phyloP scores from a whole-genome alignment of 2,797 vertebrate species.

The Galagoides demidoff region DNA sequence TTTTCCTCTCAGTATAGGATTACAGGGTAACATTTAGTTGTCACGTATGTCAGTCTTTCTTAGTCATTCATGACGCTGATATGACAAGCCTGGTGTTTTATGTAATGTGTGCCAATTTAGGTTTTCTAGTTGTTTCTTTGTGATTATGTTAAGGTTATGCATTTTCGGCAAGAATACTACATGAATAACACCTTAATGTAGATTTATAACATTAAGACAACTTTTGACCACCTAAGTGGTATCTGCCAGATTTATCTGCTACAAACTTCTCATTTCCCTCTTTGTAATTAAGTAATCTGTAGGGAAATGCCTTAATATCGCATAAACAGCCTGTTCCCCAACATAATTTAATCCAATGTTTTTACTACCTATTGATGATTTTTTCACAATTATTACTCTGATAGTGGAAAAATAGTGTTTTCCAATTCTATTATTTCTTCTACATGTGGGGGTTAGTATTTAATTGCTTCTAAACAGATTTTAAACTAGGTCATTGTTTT shows the following conservation, averaged over 20 bases:
- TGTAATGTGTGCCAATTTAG: slow-evolving; percentile 31
- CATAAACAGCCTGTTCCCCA: not conserved
- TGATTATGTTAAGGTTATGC: not conserved
- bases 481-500: slow-evolving; percentile 33
- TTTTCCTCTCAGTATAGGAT: not conserved
- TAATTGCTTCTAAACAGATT: slow-evolving; percentile 50
- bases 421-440: slow-evolving; percentile 36
- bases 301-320: not conserved
- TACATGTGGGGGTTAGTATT: slow-evolving; percentile 16
- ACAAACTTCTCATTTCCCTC: not conserved
- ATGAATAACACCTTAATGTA: not conserved
- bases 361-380: not conserved
- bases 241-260: not conserved
- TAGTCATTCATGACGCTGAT: not conserved
- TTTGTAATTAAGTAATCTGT: slow-evolving; percentile 23
- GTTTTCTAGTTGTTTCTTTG: slow-evolving; percentile 27
- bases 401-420: slow-evolving; percentile 46
- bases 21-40: not conserved
- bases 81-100: not conserved
- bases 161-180: not conserved
- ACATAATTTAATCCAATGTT: not conserved
- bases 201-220: not conserved
- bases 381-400: not conserved
- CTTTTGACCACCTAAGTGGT: not conserved
- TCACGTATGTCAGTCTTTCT: not conserved